phyloP scores from a whole-genome alignment of 1,140 invertebrate species.

The Drosophila miranda region DNA sequence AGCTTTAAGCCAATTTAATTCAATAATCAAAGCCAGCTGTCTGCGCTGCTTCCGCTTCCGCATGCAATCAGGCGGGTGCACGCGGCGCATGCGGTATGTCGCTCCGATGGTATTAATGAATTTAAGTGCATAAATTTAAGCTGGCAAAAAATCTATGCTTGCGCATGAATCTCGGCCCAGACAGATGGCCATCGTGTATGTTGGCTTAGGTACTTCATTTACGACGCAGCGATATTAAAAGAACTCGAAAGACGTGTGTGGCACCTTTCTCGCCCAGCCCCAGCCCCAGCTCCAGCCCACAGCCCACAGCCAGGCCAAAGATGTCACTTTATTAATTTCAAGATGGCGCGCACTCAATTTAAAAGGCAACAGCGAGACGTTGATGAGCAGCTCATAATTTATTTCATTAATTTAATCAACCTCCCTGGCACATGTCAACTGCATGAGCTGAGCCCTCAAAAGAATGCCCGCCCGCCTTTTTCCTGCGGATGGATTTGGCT shows the following conservation, averaged over 20 bases:
- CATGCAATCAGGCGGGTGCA: conserved; percentile 49
- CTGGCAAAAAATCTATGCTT: conserved; percentile 28
- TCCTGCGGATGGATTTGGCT: background rate
- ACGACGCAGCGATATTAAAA: conserved; percentile 60
- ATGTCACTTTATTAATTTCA: conserved; percentile 76
- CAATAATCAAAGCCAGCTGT: conserved; percentile 35
- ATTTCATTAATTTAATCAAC: conserved; percentile 81
- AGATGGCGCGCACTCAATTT: conserved; percentile 78
- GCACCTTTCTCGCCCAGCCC: background rate
- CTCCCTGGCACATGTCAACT: conserved; percentile 76
- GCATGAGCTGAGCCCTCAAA: conserved; percentile 51
- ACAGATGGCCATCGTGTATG: conserved; percentile 25
- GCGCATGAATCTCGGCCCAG: conserved; percentile 44
- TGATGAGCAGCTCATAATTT: conserved; percentile 74
- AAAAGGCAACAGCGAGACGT: conserved; percentile 47
- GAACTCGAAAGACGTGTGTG: conserved; percentile 35
- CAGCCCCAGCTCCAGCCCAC: too few species aligned
- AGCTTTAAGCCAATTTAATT: conserved; percentile 33
- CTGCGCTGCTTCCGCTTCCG: conserved; percentile 31
- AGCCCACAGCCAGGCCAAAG: conserved; percentile 12
- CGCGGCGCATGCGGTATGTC: conserved; percentile 33
- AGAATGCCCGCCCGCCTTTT: conserved; percentile 40
- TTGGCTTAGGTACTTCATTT: conserved; percentile 62
- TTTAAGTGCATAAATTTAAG: conserved; percentile 55
- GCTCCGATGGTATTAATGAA: conserved; percentile 40